A percentile compares a stretch with the other conserved stretches of the same genome.
phyloP scores from a whole-genome alignment of 2,113 vertebrate genomes.

The Otolemur garnettii region DNA sequence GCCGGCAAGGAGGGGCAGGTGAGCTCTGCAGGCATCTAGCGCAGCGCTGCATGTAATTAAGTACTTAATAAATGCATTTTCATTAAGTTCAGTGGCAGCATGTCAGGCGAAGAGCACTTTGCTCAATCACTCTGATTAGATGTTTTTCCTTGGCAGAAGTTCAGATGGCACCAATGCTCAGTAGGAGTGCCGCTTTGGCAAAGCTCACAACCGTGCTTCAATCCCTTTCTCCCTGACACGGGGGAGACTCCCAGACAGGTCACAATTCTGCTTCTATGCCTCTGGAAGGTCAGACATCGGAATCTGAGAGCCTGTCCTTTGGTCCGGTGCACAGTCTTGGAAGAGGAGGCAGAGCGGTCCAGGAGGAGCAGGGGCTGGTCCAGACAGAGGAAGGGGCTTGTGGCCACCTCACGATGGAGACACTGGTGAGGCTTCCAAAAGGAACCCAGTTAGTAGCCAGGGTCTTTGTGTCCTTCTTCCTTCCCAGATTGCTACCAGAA shows the following conservation, averaged over 20 bases:
- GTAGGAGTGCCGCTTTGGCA: background rate
- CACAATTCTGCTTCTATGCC: background rate
- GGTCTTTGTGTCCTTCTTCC: background rate
- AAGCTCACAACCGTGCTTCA: background rate
- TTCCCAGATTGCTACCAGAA: background rate
- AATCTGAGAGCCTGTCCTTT: background rate
- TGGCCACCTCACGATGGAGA: background rate
- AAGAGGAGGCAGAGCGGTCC: background rate
- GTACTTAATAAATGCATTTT: conserved; percentile 59
- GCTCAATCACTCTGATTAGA: conserved; percentile 62
- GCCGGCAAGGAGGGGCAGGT: background rate
- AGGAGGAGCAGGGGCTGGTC: background rate
- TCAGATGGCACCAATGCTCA: conserved; percentile 31
- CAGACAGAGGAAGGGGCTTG: background rate
- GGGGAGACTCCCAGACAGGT: background rate
- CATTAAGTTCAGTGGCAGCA: conserved; percentile 57
- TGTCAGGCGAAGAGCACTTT: background rate
- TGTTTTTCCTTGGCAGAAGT: conserved; percentile 52
- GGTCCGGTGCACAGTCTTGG: background rate
- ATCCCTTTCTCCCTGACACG: background rate
- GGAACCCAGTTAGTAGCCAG: background rate
- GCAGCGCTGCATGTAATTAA: conserved; percentile 12
- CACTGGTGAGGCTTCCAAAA: background rate
- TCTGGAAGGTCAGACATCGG: background rate
- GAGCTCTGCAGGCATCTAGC: background rate